Base-by-base conservation (phyloP, 53 echinoderm and acorn worm genomes). In the Mesocentrotus franciscanus region DNA sequence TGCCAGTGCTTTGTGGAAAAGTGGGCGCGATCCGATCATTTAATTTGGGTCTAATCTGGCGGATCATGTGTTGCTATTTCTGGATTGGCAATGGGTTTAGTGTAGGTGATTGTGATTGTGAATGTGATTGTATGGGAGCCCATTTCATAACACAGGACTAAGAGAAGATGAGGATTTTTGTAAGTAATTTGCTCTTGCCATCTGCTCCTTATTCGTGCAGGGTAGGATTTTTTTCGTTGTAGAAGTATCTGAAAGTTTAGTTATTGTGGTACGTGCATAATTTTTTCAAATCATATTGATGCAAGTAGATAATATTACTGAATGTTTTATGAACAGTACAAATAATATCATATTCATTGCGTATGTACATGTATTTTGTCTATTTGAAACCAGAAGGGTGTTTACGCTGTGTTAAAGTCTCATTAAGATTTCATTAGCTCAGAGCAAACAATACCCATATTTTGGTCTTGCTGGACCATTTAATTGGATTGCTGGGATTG, bases 11-110 rank as follows among this genome's bases (percentile, higher is more conserved):
- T 87, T 87, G 27, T 56, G 87, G 66, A 58, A 87, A 87, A 87
- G 87, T 87, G 58, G 87, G 87, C 87, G 87, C 87, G 58, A 87
- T 87, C 58, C 26, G 27, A 58, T 87, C 87, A 87, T 87, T 87
- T 87, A 87, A 87, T 87, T 87, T 87, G 58, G 29, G 56, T 87
- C n/a, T 87, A 87, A 87, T 87, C 87, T 87, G 6, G 87, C 58
- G 58, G 87, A 87, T 87, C 87, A 87, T 87, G 87, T 87, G 87
- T 87, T 87, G 87, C 87, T 87, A 87, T 87, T 58, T 58, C 11
- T n/a, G 59, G 87, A 57, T 58, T 87, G 87, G 58, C 87, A 58
- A 58, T 87, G 59, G 87, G 87, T 87, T 84, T 87, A 87, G 14
- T 87, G 58, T 87, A 87, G 87, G 58, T 85, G 85, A 16, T 61